Conservation (phyloP, 2,888 invertebrate genomes). For the Zonitis immaculata region DNA sequence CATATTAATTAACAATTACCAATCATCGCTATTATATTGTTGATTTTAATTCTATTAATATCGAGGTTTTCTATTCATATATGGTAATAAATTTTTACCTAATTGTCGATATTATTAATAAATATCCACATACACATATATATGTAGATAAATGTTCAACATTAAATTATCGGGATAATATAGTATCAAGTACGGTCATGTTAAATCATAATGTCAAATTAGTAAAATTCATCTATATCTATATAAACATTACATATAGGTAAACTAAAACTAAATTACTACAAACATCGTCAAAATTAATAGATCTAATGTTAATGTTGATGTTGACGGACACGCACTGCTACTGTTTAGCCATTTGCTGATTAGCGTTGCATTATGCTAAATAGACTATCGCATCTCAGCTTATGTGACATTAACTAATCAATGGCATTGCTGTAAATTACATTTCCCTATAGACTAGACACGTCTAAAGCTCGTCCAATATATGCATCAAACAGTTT, state of each 20-base stretch:
- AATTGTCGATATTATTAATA: no score
- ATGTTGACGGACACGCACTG: conserved; percentile 34
- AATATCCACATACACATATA: background rate
- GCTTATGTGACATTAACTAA: conserved; percentile 44
- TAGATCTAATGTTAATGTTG: conserved; percentile 38
- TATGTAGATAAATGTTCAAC: background rate
- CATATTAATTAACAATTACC: conserved; percentile 5
- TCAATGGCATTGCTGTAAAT: conserved; percentile 46
- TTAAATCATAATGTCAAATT: conserved; percentile 3
- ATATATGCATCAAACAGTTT: conserved; percentile 39
- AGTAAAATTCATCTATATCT: no score
- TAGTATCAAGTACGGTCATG: conserved; percentile 15
- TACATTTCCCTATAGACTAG: conserved; percentile 43
- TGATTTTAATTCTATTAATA: background rate
- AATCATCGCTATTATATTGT: background rate
- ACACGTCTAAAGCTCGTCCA: conserved; percentile 39
- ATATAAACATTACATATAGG: conserved; percentile 22
- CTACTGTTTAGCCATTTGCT: conserved; percentile 40
- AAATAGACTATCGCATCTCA: conserved; percentile 43
- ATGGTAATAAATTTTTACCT: no score
- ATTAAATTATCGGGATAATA: conserved; percentile 7
- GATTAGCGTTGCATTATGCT: conserved; percentile 47
- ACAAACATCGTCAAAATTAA: conserved; percentile 33
- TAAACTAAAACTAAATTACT: conserved; percentile 35
- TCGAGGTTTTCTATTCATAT: background rate